Conservation (phyloP, 2,113 vertebrate species). For the Scalopus aquaticus region DNA sequence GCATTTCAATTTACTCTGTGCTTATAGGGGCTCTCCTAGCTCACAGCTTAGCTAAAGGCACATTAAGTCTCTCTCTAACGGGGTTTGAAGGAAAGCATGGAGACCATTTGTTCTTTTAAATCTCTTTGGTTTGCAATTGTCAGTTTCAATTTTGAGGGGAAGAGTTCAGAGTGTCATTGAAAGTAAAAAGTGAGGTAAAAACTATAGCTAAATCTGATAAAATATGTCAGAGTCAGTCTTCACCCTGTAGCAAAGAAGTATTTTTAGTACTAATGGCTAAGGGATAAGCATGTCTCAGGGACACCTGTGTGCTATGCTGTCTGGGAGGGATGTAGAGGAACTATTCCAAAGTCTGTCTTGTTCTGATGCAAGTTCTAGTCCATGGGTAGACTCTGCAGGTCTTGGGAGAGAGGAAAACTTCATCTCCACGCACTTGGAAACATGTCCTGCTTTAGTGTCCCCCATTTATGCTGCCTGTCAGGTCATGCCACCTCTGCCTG, state of each 20-base stretch:
- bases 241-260: conserved; percentile 51
- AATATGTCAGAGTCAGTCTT: conserved; percentile 68
- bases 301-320: background rate
- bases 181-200: background rate
- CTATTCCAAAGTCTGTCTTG: background rate
- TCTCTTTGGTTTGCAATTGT: conserved; percentile 80
- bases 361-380: conserved; percentile 13
- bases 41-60: conserved; percentile 71
- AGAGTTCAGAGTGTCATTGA: conserved; percentile 64
- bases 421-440: background rate
- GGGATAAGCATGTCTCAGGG: background rate
- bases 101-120: conserved; percentile 81
- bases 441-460: background rate
- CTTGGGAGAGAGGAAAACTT: background rate
- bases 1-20: conserved; percentile 2
- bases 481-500: background rate
- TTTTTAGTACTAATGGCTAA: conserved; percentile 67
- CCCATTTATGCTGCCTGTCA: background rate
- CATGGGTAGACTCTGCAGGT: background rate
- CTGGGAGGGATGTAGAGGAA: conserved; percentile 11
- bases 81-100: conserved; percentile 75
- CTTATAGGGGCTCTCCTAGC: conserved; percentile 52
- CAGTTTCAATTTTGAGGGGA: conserved; percentile 76
- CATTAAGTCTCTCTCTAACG: conserved; percentile 71
- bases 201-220: conserved; percentile 47